Base-by-base conservation (phyloP, 2,888 invertebrate genomes). In the Polietes domitor region DNA sequence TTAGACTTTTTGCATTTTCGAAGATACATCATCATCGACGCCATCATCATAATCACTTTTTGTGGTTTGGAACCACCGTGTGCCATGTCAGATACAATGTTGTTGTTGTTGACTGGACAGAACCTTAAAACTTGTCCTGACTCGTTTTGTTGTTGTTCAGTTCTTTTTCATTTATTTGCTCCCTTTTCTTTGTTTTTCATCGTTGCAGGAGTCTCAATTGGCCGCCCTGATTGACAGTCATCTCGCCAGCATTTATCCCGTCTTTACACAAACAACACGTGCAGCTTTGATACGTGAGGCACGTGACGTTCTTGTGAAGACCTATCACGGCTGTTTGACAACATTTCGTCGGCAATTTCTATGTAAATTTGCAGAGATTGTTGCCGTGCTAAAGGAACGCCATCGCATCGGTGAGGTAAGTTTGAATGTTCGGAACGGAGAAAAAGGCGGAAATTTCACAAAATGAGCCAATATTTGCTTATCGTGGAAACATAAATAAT, bases 281-380 rank as follows among this genome's bases (percentile, higher is more conserved):
- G 93, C 93, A 88, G 93, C 94, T 88, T 93, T 96, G 90, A 93
- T 95, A 87, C 93, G 95, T 77, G 95, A 95, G 92, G 95, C 95
- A 75, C 93, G 95, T 88, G 95, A 95, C 91, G 92, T 95, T 83
- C 93, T 95, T 87, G 94, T 95, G 73, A 94, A 94, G 89, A 94
- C 94, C 87, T 95, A 94, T 91, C 94, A 93, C 86, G 95, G 95
- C 65, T 94, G 94, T 91, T 90, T 95, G 88, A 92, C 92, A 85
- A 93, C 93, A 88, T 95, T 95, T 91, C 94, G 95, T 89, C 92
- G 92, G 85, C 93, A 94, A 85, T 95, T 95, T 91, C 93, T 95
- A 88, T 92, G 93, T 79, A 94, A 95, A 85, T 95, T 94, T 65
- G 93, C 94, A 19, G 91, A 93, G 87, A 93, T 95, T 82, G 93